Evolutionary conservation across 2,888 invertebrate species (phyloP), one percentile per base, ranked within the genome.

Genomic region (Rhopalosiphum nymphaeae): DNA sequence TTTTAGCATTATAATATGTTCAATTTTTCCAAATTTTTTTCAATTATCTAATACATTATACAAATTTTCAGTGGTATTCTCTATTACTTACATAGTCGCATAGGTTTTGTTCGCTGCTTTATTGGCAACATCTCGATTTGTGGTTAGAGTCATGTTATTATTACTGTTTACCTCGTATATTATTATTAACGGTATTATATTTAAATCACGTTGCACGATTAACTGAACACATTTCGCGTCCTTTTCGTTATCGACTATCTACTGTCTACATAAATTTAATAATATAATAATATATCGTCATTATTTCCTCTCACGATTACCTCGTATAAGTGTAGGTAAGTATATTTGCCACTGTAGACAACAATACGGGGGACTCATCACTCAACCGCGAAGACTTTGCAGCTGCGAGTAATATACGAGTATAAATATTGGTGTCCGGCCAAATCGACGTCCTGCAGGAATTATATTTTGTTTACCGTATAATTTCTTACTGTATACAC

Each of bases 371-470:
- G 21, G 36, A 21, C 36, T 4, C 36, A 88, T 88, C 53, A 56
- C 88, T 53, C 56, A 42, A 89, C 88, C 26, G 10, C 26, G 10
- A 36, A 26, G 89, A 29, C 57, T 44, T 13, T 26, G 89, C 16
- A 42, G 29, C 44, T 25, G 21, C 21, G 46, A 44, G 29, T 93
- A 56, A 89, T 42, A 56, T 42, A 93, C 67, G 78, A 78, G 36
- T 78, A 78, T 78, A 78, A 89, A 5, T 57, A 53, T 92, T 93
- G 93, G 84, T 93, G 87, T 93, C 53, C 93, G 13, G 92, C 93
- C 93, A 93, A 93, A 89, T 56, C 78, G 53, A 53, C 89, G 88
- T 88, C 36, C 67, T 92, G 53, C 89, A 53, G 89, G 93, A 93
- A 89, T n/a, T 78, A 46, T 78, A 89, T 93, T 84, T 42, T 42